These are phyloP conservation scores for Acrocephalus arundinaceus DNA, from an alignment of 2,113 vertebrate species.

Conservation along the genomic window DNA sequence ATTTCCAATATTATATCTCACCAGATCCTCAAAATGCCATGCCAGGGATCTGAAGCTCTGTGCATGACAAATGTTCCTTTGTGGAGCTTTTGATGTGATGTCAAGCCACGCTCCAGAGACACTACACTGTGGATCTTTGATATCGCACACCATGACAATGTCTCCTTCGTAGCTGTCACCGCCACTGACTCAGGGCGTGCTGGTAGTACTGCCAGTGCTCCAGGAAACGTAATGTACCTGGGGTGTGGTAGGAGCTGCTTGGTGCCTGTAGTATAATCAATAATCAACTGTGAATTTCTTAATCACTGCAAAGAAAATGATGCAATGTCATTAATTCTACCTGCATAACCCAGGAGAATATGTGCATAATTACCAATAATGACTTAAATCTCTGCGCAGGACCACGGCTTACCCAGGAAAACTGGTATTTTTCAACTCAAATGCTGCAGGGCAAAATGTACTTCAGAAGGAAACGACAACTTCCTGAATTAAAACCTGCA, in stretches of 20 bases:
- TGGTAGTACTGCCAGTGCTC: neutral
- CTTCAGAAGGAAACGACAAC: neutral
- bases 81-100: constrained; percentile 39
- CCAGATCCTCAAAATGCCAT: neutral
- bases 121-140: constrained; percentile 26
- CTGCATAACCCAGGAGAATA: constrained; percentile 24
- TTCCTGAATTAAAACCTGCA: neutral
- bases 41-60: neutral
- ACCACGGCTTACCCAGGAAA: neutral
- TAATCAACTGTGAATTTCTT: constrained; percentile 67
- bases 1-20: neutral
- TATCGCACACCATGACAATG: neutral
- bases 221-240: neutral
- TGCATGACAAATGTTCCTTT: neutral
- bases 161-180: constrained; percentile 48
- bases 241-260: constrained; percentile 32
- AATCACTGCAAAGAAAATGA: constrained; percentile 61
- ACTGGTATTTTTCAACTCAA: neutral
- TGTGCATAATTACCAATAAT: constrained; percentile 29
- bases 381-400: neutral
- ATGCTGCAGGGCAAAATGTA: neutral
- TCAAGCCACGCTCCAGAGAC: neutral
- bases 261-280: constrained; percentile 31
- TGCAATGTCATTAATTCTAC: constrained; percentile 50
- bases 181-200: constrained; percentile 32